Base-by-base conservation (phyloP, 1,140 invertebrate species). In the Muscidifurax raptorellus region DNA sequence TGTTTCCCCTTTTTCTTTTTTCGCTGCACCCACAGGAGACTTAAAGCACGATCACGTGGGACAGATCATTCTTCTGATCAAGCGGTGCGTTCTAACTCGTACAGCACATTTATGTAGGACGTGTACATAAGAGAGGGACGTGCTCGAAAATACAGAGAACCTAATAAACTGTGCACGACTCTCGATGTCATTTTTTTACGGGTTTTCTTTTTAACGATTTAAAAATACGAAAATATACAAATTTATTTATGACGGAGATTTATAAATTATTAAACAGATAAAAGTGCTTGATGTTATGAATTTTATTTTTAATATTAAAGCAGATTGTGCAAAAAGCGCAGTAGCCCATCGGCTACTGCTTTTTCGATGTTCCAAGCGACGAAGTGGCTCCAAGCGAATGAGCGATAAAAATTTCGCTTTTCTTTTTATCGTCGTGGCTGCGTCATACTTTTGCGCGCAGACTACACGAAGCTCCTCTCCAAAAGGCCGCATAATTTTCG, bases 21-120 rank as follows among this genome's bases (percentile, higher is more conserved):
- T 59, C 22, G 18, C 4, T 59, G 52, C 18, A 59, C 52, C 0
- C 81, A 28, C 36, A 72, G 72, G 81, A 83, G 59, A 67, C 18
- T 77, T 47, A n/a, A 47, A 77, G 76, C 66, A 59, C 36, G 81
- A 59, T 67, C 71, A 74, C 71, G 81, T 67, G 81, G 72, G 81
- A 32, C 74, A 82, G 71, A 82, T 83, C 81, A 67, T 77, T 76
- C 81, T 76, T 83, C 1, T 47, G 72, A 77, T 47, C 18, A 59
- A 59, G 52, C 52, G 52, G 18, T 59, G 18, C 52, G n/a, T 59
- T 59, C 52, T 59, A 59, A 22, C 52, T 59, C 52, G 52, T 59
- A 59, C 52, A 22, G 18, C 52, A 22, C 52, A n/a, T n/a, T 59
- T 59, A 59, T 59, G 15, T n/a, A 59, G 18, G 18, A 59, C 9